Percentiles rank a stretch among this genome's conserved stretches.
phyloP scores from a whole-genome alignment of 2,888 invertebrate genomes.

The Melanostoma mellinum region DNA sequence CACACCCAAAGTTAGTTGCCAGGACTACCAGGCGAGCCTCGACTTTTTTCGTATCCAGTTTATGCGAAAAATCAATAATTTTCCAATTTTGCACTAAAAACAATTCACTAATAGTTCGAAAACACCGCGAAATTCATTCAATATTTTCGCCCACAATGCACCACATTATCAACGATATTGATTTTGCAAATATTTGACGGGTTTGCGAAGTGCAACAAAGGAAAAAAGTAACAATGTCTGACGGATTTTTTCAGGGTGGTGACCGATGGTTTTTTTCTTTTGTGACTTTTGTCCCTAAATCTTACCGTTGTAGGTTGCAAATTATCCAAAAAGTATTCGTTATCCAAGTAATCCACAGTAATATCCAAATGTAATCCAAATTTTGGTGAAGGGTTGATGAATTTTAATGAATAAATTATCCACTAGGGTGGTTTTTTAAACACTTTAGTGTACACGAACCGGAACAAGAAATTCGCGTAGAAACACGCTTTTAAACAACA shows the following conservation, averaged over 20 bases:
- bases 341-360: constrained; percentile 52
- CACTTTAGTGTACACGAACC: constrained; percentile 66
- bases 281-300: constrained; percentile 5
- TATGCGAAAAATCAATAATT: constrained; percentile 68
- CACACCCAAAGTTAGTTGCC: constrained; percentile 67
- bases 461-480: constrained; percentile 62
- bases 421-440: constrained; percentile 55
- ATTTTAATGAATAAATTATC: constrained; percentile 54
- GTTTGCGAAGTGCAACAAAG: neutral
- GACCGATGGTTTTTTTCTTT: constrained; percentile 41
- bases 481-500: constrained; percentile 34
- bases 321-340: constrained; percentile 47
- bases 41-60: constrained; percentile 33
- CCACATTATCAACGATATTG: constrained; percentile 16
- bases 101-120: constrained; percentile 47
- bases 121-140: neutral
- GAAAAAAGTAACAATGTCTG: constrained; percentile 49
- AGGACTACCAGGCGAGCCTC: constrained; percentile 47
- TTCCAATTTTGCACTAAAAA: constrained; percentile 44
- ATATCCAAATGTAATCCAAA: constrained; percentile 60
- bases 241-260: constrained; percentile 53
- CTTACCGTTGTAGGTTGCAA: constrained; percentile 51
- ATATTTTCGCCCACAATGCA: neutral
- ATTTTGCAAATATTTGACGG: constrained; percentile 19
- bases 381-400: constrained; percentile 19